phyloP scores from a whole-genome alignment of 2,797 vertebrate species.

The Microhierax caerulescens region DNA sequence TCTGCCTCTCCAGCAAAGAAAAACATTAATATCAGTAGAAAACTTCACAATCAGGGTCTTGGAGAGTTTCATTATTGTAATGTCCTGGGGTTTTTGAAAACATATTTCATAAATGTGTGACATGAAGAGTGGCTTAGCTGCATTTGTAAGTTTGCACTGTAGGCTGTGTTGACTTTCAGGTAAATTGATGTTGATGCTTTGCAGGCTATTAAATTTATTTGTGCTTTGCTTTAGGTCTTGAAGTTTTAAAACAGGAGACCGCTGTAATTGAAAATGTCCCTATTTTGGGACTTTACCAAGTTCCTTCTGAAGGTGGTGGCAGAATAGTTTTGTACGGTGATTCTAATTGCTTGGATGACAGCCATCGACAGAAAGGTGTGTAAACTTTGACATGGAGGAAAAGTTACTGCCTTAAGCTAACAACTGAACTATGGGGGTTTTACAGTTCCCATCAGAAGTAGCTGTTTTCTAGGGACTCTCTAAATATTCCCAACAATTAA shows the following conservation, averaged over 20 bases:
- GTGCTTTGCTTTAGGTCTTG: slow-evolving; percentile 82
- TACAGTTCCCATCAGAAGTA: neutral
- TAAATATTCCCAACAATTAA: neutral
- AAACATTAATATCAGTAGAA: neutral
- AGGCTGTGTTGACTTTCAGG: neutral
- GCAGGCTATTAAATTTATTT: neutral
- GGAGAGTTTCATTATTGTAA: neutral
- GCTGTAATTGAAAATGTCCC: slow-evolving; percentile 90
- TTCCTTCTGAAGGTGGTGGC: slow-evolving; percentile 88
- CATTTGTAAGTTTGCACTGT: neutral
- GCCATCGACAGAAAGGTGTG: slow-evolving; percentile 96
- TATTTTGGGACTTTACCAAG: slow-evolving; percentile 94
- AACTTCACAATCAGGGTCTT: neutral
- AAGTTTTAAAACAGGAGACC: slow-evolving; percentile 96
- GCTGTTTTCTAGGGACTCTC: neutral
- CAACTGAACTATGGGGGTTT: neutral
- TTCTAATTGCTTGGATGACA: slow-evolving; percentile 97
- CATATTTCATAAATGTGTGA: neutral
- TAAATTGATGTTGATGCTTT: neutral
- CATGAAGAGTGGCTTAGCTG: neutral
- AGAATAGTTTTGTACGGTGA: slow-evolving; percentile 94
- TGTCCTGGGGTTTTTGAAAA: neutral
- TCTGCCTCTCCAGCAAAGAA: neutral
- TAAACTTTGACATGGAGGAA: neutral
- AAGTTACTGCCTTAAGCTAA: rapidly evolving